A percentile compares a stretch with the other conserved stretches of the same genome.
phyloP scores from a whole-genome alignment of 2,888 invertebrate genomes.

The Deilephila elpenor region DNA sequence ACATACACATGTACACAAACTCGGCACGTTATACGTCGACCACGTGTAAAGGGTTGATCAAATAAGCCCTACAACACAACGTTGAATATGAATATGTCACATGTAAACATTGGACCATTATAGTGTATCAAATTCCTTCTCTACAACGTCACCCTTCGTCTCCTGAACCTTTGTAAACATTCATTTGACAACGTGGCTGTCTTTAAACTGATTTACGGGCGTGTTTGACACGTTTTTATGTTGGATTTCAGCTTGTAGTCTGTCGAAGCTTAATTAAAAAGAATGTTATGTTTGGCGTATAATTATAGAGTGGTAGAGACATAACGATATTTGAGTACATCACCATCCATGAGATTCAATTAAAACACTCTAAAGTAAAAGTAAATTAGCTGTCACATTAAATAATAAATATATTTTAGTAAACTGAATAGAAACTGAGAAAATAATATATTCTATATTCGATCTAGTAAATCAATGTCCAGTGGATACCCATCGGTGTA shows the following conservation, averaged over 20 bases:
- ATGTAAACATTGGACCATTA: conserved; percentile 1
- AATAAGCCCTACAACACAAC: conserved; percentile 2
- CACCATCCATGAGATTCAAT: too few relatives aligned
- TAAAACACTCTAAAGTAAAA: too few relatives aligned
- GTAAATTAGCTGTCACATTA: too few relatives aligned
- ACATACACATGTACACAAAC: neutral
- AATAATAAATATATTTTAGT: too few relatives aligned
- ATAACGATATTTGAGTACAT: too few relatives aligned
- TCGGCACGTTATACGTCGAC: neutral
- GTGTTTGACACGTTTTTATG: neutral
- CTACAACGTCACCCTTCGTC: neutral
- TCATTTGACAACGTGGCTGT: neutral
- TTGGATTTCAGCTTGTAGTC: neutral
- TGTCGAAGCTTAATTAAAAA: too few relatives aligned
- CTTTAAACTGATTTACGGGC: neutral
- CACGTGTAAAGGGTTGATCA: neutral
- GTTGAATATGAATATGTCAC: neutral
- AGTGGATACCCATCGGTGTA: too few relatives aligned
- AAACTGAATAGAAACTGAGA: too few relatives aligned
- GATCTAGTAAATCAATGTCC: too few relatives aligned
- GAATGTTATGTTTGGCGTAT: too few relatives aligned
- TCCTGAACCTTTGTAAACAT: conserved; percentile 4
- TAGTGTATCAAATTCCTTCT: neutral
- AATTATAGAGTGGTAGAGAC: too few relatives aligned
- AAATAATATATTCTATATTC: too few relatives aligned